Evolutionary conservation across 2,888 invertebrate genomes (phyloP), one percentile per base, ranked within the genome.

Genomic region (Lasioglossum leucozonium): DNA sequence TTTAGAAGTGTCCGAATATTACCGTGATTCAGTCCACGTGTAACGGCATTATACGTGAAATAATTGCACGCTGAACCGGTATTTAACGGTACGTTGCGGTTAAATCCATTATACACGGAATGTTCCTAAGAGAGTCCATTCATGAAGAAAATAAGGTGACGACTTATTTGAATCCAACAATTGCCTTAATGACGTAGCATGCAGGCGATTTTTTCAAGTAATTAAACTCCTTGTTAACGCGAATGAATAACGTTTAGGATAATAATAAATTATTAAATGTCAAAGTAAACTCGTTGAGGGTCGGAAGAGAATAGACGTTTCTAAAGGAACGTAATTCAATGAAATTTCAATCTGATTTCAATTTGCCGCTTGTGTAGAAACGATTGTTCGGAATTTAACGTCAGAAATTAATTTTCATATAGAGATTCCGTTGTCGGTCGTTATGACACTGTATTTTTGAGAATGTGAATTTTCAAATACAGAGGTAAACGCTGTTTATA

Each of bases 21-120:
- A 51, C 47, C 8, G 47, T 51, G 16, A 44, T 44, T 16, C 8
- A 22, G 6, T 22, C 6, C 22, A 13, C 2, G 30, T 6, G 30
- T 16, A 62, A 2, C 2, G 8, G 30, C 16, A 26, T 62, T 62
- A 16, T 26, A 13, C 13, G 13, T 13, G 16, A 26, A 26, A 58
- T 16, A 58, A 62, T 62, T 16, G 62, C 62, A 30, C 30, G 30
- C 3, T 62, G 34, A n/a, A 34, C 13, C 34, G 16, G 11, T 37
- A 37, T 18, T 72, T 40, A 72, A 62, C 62, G 40, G 51, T 44
- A 22, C 72, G 72, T 58, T 55, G 65, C 58, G 42, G 79, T 58
- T 83, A 55, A 84, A 81, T 67, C 65, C 73, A 58, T 85, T 82
- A 85, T 65, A 74, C 44, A 58, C 30, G 79, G 79, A 51, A 69